Percentiles rank a stretch among this genome's conserved stretches.
phyloP scores from a whole-genome alignment of 2,113 vertebrate species.

The Dendrocopos noguchii region DNA sequence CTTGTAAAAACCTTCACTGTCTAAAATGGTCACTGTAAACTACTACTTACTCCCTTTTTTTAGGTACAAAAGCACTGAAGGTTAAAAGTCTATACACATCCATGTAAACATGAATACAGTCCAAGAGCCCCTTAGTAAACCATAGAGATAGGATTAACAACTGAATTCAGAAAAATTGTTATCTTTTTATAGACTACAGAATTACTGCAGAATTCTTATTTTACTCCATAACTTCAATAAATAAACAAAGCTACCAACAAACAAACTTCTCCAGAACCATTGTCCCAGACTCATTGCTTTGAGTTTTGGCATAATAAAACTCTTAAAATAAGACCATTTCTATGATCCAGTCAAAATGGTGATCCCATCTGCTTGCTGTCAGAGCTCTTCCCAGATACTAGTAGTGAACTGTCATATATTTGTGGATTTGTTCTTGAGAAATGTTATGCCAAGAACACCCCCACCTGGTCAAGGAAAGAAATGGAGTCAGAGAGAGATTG shows the following conservation, averaged over 20 bases:
- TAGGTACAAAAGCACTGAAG: background rate
- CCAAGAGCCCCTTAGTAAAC: background rate
- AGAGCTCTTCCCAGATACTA: slow-evolving; percentile 45
- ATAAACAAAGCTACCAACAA: background rate
- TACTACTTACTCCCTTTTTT: background rate
- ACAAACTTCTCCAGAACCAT: background rate
- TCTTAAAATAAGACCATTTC: background rate
- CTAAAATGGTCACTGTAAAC: background rate
- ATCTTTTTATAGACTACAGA: background rate
- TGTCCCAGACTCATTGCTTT: background rate
- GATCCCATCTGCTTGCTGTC: slow-evolving; percentile 24
- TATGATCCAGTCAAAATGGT: background rate
- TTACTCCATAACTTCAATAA: background rate
- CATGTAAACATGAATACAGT: background rate
- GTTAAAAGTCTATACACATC: background rate
- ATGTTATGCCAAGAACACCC: slow-evolving; percentile 65
- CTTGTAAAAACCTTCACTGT: background rate
- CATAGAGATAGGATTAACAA: background rate
- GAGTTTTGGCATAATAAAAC: background rate
- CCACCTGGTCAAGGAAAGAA: slow-evolving; percentile 60
- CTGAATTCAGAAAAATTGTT: background rate
- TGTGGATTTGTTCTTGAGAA: background rate
- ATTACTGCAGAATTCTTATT: background rate
- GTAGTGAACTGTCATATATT: background rate
- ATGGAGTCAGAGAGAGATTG: background rate